These are phyloP conservation scores for Montipora capricornis DNA, from an alignment of 64 coral and sea anemone species.

Conservation along the genomic window DNA sequence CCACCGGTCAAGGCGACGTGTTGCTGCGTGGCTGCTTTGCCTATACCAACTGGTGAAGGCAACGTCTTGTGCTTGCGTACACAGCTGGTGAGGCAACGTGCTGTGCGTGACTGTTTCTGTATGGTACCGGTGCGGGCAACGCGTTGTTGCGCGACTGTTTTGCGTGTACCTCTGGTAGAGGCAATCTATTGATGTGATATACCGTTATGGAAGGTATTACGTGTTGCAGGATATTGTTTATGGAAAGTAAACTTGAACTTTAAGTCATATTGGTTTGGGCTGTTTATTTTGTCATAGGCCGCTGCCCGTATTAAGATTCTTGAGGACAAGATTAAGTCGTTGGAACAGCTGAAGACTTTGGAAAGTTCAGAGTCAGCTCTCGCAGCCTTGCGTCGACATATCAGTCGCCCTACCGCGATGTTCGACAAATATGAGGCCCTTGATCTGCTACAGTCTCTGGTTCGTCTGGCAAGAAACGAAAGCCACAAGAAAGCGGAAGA, in stretches of 20 bases:
- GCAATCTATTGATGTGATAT: background rate
- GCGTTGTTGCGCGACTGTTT: background rate
- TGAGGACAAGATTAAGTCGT: background rate
- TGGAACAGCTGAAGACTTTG: background rate
- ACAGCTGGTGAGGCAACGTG: background rate
- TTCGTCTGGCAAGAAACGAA: background rate
- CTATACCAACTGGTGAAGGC: background rate
- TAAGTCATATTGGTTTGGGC: background rate
- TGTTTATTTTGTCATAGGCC: background rate
- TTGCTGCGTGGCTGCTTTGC: background rate
- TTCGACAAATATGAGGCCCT: background rate
- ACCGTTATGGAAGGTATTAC: background rate
- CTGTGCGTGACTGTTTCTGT: background rate
- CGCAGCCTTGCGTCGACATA: background rate
- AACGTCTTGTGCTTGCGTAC: background rate
- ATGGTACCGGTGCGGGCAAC: background rate
- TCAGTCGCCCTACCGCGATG: background rate
- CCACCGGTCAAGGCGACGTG: background rate
- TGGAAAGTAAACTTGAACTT: background rate
- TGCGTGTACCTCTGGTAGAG: background rate
- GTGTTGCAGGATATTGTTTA: background rate
- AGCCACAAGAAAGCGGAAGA: background rate
- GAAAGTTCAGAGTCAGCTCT: constrained; percentile 4
- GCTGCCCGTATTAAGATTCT: background rate
- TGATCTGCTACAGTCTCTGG: constrained; percentile 14